Conservation (phyloP, 1,140 invertebrate genomes). For the Berghia stephanieae region DNA sequence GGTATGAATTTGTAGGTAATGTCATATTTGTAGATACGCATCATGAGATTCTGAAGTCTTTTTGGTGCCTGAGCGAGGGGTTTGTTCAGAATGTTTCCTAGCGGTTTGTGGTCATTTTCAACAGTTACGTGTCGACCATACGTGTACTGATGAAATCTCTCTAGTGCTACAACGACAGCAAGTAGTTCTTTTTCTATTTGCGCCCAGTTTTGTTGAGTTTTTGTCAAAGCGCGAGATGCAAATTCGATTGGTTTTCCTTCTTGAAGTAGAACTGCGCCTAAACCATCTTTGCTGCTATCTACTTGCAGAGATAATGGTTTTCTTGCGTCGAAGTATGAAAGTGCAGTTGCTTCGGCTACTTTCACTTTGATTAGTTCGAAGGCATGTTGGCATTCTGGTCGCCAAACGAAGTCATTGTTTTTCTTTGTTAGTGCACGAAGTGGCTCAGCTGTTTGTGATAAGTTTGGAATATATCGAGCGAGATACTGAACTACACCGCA, state of each 20-base stretch:
- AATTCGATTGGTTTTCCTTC: slow-evolving; percentile 65
- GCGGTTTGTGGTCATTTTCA: slow-evolving; percentile 61
- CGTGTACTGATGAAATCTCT: slow-evolving; percentile 46
- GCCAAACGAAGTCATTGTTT: slow-evolving; percentile 37
- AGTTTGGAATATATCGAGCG: slow-evolving; percentile 29
- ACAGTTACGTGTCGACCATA: slow-evolving; percentile 50
- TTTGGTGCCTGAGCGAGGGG: slow-evolving; percentile 34
- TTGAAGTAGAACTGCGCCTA: slow-evolving; percentile 67
- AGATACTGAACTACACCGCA: slow-evolving; percentile 43
- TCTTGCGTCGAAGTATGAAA: slow-evolving; percentile 46
- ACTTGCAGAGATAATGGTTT: slow-evolving; percentile 42
- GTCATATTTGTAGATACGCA: slow-evolving; percentile 37
- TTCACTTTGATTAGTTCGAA: slow-evolving; percentile 39
- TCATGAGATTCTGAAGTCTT: slow-evolving; percentile 36
- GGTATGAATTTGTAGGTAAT: slow-evolving; percentile 34
- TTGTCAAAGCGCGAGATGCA: slow-evolving; percentile 65
- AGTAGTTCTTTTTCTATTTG: slow-evolving; percentile 69
- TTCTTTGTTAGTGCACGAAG: slow-evolving; percentile 46
- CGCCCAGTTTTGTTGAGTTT: slow-evolving; percentile 66
- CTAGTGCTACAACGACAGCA: slow-evolving; percentile 66
- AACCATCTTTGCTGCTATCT: slow-evolving; percentile 50
- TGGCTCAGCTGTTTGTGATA: slow-evolving; percentile 32
- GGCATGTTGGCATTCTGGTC: slow-evolving; percentile 60
- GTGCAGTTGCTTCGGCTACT: slow-evolving; percentile 38
- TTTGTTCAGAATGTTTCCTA: slow-evolving; percentile 64